Conservation (phyloP, 2,113 vertebrate species). For the Phycodurus eques region DNA sequence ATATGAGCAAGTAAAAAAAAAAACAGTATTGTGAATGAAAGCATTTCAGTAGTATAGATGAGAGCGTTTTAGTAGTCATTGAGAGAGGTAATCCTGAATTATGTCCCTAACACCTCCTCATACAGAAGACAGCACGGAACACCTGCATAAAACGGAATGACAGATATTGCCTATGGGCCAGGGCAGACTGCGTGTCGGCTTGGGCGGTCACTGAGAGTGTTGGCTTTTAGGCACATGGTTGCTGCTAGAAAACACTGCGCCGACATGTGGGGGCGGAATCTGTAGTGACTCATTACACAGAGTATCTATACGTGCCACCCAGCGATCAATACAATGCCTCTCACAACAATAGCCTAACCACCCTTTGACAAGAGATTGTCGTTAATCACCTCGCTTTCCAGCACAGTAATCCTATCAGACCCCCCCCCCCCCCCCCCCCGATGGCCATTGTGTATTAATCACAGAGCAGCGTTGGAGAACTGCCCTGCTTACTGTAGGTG, state of each 20-base stretch:
- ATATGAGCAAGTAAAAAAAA: too few species aligned
- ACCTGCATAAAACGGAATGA: not conserved
- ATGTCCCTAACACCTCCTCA: too few species aligned
- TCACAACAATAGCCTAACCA: not conserved
- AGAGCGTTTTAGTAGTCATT: too few species aligned
- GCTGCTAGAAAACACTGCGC: not conserved
- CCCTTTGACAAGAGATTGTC: not conserved
- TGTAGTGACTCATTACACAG: not conserved
- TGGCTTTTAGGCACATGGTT: not conserved
- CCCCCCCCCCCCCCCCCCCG: too few species aligned
- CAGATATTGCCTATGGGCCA: not conserved
- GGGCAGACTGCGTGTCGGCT: not conserved
- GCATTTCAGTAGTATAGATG: too few species aligned
- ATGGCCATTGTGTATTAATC: not conserved
- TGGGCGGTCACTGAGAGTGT: not conserved
- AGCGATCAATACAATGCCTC: not conserved
- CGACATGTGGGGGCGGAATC: not conserved
- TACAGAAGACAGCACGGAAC: too few species aligned
- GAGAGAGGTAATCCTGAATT: too few species aligned
- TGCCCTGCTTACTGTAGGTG: conserved; percentile 4
- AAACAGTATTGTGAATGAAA: too few species aligned
- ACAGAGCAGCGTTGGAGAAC: not conserved
- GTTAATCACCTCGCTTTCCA: not conserved
- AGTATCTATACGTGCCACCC: not conserved
- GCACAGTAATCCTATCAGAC: not conserved